phyloP scores from a whole-genome alignment of 1,140 invertebrate genomes.

The Drosophila ananassae region DNA sequence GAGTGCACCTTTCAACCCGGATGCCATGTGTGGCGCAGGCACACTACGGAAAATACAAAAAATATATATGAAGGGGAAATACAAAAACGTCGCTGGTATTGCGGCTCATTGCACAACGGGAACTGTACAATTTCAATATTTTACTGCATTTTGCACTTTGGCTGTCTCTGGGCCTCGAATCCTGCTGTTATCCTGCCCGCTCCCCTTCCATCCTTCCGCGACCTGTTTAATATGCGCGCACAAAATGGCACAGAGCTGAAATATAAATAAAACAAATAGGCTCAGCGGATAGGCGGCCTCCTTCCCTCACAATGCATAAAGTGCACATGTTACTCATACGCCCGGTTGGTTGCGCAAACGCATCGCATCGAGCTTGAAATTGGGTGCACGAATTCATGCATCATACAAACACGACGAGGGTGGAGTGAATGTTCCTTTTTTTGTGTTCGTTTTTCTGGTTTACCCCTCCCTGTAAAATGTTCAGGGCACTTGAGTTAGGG shows the following conservation, averaged over 20 bases:
- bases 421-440: slow-evolving; percentile 8
- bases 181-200: slow-evolving; percentile 25
- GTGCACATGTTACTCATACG: slow-evolving; percentile 64
- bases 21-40: slow-evolving; percentile 15
- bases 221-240: slow-evolving; percentile 55
- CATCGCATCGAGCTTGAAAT: slow-evolving; percentile 28
- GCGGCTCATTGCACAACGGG: slow-evolving; percentile 67
- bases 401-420: slow-evolving; percentile 9
- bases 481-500: slow-evolving; percentile 5
- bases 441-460: neutral
- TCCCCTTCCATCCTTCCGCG: slow-evolving; percentile 16
- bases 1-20: slow-evolving; percentile 51
- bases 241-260: slow-evolving; percentile 49
- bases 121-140: slow-evolving; percentile 76
- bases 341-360: slow-evolving; percentile 31
- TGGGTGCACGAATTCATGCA: slow-evolving; percentile 33
- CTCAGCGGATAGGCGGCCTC: neutral
- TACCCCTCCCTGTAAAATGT: neutral
- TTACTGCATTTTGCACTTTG: slow-evolving; percentile 74
- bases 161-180: slow-evolving; percentile 17
- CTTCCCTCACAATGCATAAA: slow-evolving; percentile 39
- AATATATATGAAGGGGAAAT: neutral
- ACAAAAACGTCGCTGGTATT: slow-evolving; percentile 42
- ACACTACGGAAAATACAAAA: slow-evolving; percentile 4
- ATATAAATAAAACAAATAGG: slow-evolving; percentile 53